Evolutionary conservation across 2,113 vertebrate genomes (phyloP), one percentile per base, ranked within the genome.

Genomic region (Neolamprologus toae): DNA sequence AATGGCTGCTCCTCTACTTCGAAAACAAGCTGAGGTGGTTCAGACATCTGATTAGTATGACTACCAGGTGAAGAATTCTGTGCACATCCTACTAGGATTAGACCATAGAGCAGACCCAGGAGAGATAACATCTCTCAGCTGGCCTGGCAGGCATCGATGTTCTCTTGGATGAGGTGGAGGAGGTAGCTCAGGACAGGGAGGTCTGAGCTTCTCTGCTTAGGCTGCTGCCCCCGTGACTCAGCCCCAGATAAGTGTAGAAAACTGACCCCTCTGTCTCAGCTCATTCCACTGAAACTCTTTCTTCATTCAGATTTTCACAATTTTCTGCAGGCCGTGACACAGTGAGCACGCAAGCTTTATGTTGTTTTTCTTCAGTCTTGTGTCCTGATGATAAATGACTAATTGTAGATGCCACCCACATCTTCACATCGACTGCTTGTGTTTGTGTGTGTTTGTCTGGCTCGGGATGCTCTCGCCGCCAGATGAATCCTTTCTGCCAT

Each of bases 361-460:
- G 42, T 35, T 81, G 33, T 66, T 40, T 45, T 7, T 80, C 57
- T 86, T 80, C 71, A 53, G 82, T 10, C 9, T 31, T 59, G 68
- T 80, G 79, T 8, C 9, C 16, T 23, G 71, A 28, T 47, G 80
- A 78, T 81, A 66, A 90, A 87, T 40, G 28, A 12, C 31, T 87
- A 88, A 89, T 78, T 87, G 80, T 31, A 81, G 23, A 87, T 47
- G 55, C 86, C 89, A 91, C 87, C 68, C 53, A 66, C 73, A 13
- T 87, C 81, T 47, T 71, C 66, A 68, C 10, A 2, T 79, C 26
- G 17, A 31, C 17, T 19, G 73, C 14, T 21, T 79, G 66, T 73
- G 71, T 87, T 80, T 83, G 10, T 81, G 71, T 51, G 6, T 53
- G 81, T 83, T 31, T 76, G 82, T 73, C 11, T 89, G 84, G 55